Evolutionary conservation across 2,113 vertebrate species (phyloP).

Genomic region (Crocuta crocuta): DNA sequence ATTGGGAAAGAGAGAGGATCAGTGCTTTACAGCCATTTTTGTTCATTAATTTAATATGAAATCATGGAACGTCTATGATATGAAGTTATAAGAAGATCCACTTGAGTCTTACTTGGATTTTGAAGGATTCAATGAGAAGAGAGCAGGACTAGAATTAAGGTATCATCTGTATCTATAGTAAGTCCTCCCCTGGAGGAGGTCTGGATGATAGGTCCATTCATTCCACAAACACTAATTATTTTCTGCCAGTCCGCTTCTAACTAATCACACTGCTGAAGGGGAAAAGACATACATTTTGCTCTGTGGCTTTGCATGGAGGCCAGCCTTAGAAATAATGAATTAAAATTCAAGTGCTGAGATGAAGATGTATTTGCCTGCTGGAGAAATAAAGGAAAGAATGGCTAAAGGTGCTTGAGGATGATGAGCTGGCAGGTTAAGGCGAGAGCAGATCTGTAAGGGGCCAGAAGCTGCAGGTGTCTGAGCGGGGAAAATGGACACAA

Average conservation of each 20-base stretch:
- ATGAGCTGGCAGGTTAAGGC: not conserved
- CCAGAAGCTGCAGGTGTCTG: not conserved
- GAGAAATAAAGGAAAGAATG: not conserved
- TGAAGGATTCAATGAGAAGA: not conserved
- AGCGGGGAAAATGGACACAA: not conserved
- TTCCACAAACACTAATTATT: not conserved
- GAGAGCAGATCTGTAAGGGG: not conserved
- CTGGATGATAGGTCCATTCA: not conserved
- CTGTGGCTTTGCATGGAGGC: not conserved
- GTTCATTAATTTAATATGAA: not conserved
- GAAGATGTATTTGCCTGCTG: rapidly evolving
- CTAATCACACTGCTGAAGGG: not conserved
- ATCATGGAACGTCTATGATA: not conserved
- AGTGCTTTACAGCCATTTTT: not conserved
- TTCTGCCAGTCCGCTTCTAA: not conserved
- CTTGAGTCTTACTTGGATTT: not conserved
- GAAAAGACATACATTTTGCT: not conserved
- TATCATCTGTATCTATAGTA: not conserved
- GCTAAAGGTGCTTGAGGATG: not conserved
- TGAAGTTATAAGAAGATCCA: not conserved
- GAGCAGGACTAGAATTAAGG: not conserved
- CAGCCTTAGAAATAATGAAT: not conserved
- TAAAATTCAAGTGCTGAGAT: not conserved
- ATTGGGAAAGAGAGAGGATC: not conserved
- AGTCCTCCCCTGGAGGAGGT: too few relatives aligned